Conservation (phyloP, 2,888 invertebrate species). For the Branchinecta sandiegonensis region DNA sequence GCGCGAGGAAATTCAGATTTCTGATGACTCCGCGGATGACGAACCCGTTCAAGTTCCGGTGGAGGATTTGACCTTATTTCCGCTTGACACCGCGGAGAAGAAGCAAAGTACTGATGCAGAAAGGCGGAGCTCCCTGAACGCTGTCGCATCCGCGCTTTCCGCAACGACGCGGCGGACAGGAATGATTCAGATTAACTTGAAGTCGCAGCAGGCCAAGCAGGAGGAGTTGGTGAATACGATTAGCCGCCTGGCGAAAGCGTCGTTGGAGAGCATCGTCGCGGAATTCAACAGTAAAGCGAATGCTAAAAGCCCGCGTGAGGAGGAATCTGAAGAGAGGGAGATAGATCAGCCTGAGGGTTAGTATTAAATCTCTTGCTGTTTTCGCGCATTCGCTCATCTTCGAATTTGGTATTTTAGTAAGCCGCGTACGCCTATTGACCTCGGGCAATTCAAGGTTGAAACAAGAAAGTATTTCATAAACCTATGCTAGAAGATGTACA, state of each 20-base stretch:
- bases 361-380: no score
- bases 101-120: background rate
- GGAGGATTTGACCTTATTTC: background rate
- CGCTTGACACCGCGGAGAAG: background rate
- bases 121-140: constrained; percentile 11
- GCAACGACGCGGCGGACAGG: constrained; percentile 1
- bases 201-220: background rate
- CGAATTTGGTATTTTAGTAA: no score
- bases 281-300: background rate
- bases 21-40: no score
- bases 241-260: constrained; percentile 5
- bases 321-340: background rate
- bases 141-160: constrained; percentile 10
- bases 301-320: background rate
- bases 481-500: no score
- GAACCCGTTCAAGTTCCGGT: no score
- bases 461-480: no score
- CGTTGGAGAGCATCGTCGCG: background rate
- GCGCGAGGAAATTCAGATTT: background rate
- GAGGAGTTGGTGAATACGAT: background rate
- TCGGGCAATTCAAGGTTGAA: no score
- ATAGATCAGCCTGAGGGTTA: background rate
- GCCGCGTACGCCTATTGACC: no score
- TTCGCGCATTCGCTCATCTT: no score
- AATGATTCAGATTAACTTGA: background rate